Evolutionary conservation across 2,797 vertebrate species (phyloP), one percentile per base, ranked within the genome.

Genomic region (Trachops cirrhosus): DNA sequence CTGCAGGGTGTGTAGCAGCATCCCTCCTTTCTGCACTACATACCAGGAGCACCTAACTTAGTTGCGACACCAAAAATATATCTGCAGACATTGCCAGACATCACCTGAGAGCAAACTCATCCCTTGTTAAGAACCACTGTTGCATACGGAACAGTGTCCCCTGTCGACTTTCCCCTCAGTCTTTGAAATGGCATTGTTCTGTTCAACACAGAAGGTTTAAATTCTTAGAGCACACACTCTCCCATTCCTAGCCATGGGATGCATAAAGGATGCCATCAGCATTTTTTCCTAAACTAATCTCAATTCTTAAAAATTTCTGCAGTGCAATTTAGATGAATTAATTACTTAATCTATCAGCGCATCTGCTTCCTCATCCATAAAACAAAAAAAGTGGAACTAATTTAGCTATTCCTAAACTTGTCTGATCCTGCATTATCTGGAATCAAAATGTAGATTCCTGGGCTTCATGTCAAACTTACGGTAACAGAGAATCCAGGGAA

Each of bases 301-400:
- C 22, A 92, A 32, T 50, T 54, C 87, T 88, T 48, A 41, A 73
- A 95, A 92, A 67, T 67, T 5, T 78, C 5, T 85, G 7, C 29
- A 78, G 26, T 89, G 87, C 32, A 89, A 79, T 11, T 57, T 82
- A 41, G 11, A 48, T 24, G 1, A 70, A 39, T 59, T 24, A 32
- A 44, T 67, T 24, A n/a, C 14, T 64, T 88, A 85, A 87, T 80
- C n/a, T 82, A 75, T 37, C 19, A n/a, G 3, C 14, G 21, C 0
- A 77, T n/a, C 34, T 74, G 3, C 21, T 91, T 92, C 41, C 62
- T 88, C 34, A 59, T 48, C 37, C 39, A 48, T 26, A 86, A 92
- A 93, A 92, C 32, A 34, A n/a, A 78, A 93, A 93, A 92, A 16
- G 22, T 16, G 84, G 9, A 70, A 95, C 15, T 41, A 78, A 89